A percentile compares a stretch with the other conserved stretches of the same genome.
Evolutionary conservation across 2,888 invertebrate genomes (phyloP).

Genomic region (Apotomis capreana): DNA sequence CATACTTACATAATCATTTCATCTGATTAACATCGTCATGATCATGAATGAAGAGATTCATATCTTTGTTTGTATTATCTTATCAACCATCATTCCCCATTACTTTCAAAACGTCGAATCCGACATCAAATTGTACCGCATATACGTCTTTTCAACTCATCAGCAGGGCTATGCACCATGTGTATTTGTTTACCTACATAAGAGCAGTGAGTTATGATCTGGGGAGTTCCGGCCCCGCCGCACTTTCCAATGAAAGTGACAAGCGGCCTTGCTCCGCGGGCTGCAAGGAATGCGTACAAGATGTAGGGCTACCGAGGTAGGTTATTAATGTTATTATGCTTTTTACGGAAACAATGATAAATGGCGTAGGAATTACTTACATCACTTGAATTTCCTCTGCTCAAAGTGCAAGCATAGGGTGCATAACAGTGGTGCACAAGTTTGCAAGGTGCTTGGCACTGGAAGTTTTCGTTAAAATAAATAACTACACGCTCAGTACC

Average conservation of each 20-base stretch:
- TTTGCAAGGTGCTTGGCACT: no score
- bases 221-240: slow-evolving; percentile 63
- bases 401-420: no score
- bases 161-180: slow-evolving; percentile 43
- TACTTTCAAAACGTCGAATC: background rate
- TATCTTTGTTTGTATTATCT: slow-evolving; percentile 2
- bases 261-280: slow-evolving; percentile 55
- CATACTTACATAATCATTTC: no score
- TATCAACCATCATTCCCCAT: background rate
- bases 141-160: background rate
- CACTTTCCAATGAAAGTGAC: slow-evolving; percentile 79
- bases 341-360: background rate
- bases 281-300: slow-evolving; percentile 53
- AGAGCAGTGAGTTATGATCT: slow-evolving; percentile 54
- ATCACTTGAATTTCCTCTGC: no score
- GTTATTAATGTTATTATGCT: background rate
- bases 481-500: no score
- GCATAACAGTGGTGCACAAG: no score
- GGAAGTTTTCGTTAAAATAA: no score
- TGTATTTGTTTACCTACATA: slow-evolving; percentile 50
- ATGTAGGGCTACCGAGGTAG: background rate
- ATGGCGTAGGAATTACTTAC: background rate
- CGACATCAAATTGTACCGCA: background rate
- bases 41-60: no score
- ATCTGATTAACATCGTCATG: background rate